Evolutionary conservation across 2,888 invertebrate species (phyloP).

Genomic region (Abscondita cerata): DNA sequence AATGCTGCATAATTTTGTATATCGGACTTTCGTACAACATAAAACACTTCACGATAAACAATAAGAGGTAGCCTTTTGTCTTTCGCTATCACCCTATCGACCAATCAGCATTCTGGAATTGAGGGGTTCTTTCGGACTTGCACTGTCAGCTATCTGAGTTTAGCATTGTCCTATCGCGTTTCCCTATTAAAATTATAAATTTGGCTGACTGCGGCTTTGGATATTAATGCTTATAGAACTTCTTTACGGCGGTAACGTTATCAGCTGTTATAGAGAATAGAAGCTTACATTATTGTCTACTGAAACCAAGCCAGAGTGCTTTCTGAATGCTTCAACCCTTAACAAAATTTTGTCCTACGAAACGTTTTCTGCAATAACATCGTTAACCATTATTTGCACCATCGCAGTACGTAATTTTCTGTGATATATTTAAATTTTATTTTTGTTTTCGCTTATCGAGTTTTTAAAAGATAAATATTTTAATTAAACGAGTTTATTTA

Average conservation of each 20-base stretch:
- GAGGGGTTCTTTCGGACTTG: constrained; percentile 49
- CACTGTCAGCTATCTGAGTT: constrained; percentile 50
- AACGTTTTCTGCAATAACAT: too few relatives aligned
- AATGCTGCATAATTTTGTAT: constrained; percentile 28
- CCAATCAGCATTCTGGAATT: constrained; percentile 51
- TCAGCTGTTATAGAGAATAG: constrained; percentile 18
- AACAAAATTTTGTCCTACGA: too few relatives aligned
- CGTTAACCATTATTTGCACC: too few relatives aligned
- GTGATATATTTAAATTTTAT: too few relatives aligned
- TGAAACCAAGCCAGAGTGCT: not conserved
- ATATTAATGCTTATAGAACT: constrained; percentile 38
- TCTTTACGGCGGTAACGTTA: constrained; percentile 28
- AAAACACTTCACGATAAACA: constrained; percentile 49
- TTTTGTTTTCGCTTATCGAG: too few relatives aligned
- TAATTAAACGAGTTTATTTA: too few relatives aligned
- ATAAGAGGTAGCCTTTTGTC: constrained; percentile 51
- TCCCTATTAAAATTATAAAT: constrained; percentile 49
- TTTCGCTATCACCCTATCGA: constrained; percentile 49
- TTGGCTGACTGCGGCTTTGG: constrained; percentile 45
- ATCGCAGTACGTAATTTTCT: too few relatives aligned
- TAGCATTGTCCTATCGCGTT: constrained; percentile 50
- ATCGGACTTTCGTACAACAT: constrained; percentile 38
- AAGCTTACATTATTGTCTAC: constrained; percentile 21
- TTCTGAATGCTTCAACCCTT: not conserved
- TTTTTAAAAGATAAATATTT: too few relatives aligned